phyloP scores from a whole-genome alignment of 2,113 vertebrate genomes.

The Grallaria varia region DNA sequence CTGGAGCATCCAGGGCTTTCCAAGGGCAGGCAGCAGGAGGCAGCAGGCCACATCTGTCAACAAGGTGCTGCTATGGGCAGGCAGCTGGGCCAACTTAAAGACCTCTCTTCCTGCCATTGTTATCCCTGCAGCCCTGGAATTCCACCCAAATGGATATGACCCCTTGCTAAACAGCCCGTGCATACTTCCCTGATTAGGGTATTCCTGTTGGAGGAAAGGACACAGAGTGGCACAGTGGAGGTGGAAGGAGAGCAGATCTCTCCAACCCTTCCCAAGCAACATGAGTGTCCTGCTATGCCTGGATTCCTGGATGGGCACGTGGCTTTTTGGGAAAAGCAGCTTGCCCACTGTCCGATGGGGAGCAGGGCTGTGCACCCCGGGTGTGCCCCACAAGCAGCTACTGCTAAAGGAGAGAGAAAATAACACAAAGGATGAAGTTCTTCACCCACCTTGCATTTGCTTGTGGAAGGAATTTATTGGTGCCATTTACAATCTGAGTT shows the following conservation, averaged over 20 bases:
- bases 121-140: constrained; percentile 67
- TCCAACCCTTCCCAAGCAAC: neutral
- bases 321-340: neutral
- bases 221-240: neutral
- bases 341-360: neutral
- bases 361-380: neutral
- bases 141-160: constrained; percentile 79
- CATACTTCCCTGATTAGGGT: constrained; percentile 75
- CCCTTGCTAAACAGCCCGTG: constrained; percentile 58
- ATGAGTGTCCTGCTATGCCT: neutral
- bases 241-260: neutral
- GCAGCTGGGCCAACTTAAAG: constrained; percentile 10
- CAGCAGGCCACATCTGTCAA: constrained; percentile 40
- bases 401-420: neutral
- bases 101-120: constrained; percentile 78
- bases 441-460: neutral
- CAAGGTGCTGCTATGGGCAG: constrained; percentile 15
- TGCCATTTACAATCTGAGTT: neutral
- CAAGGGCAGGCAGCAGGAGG: constrained; percentile 44
- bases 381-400: rapidly evolving
- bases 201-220: constrained; percentile 68
- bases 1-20: constrained; percentile 43
- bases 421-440: neutral
- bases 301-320: neutral
- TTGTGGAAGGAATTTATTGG: neutral